Evolutionary conservation across 2,888 invertebrate genomes (phyloP).

Genomic region (Baronia brevicornis): DNA sequence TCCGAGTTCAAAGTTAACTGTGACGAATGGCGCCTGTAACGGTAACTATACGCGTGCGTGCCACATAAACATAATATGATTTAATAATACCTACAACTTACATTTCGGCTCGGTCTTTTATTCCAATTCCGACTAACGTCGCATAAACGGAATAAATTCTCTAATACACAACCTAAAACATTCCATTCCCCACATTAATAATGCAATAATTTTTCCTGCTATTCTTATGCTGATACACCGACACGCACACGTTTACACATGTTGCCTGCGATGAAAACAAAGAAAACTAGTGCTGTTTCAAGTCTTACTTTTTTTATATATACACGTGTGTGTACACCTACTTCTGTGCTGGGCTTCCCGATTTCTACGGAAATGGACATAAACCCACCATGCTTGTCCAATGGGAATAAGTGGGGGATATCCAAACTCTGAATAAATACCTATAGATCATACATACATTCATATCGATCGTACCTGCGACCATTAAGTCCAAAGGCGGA

Average conservation of each 20-base stretch:
- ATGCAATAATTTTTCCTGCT: constrained; percentile 14
- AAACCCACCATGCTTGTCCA: too few species aligned
- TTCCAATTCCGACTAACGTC: constrained; percentile 17
- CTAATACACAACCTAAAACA: constrained; percentile 13
- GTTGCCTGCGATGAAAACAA: too few species aligned
- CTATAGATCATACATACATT: too few species aligned
- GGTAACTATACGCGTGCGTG: constrained; percentile 15
- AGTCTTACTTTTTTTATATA: too few species aligned
- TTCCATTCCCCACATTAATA: constrained; percentile 15
- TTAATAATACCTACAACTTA: constrained; percentile 29
- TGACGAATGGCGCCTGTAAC: constrained; percentile 12
- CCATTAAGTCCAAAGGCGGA: too few species aligned
- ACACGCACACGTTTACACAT: constrained; percentile 7
- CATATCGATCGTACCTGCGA: too few species aligned
- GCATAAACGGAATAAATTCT: constrained; percentile 12
- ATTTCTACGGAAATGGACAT: too few species aligned
- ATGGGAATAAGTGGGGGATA: too few species aligned
- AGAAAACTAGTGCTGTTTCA: too few species aligned
- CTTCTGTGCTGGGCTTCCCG: too few species aligned
- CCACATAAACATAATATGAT: constrained; percentile 26
- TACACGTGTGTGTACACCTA: too few species aligned
- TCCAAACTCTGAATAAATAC: too few species aligned
- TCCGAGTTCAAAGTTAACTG: constrained; percentile 3
- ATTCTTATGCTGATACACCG: constrained; percentile 12
- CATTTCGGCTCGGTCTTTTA: constrained; percentile 22